phyloP scores from a whole-genome alignment of 2,888 invertebrate genomes.

The Mesorhabditis belari region DNA sequence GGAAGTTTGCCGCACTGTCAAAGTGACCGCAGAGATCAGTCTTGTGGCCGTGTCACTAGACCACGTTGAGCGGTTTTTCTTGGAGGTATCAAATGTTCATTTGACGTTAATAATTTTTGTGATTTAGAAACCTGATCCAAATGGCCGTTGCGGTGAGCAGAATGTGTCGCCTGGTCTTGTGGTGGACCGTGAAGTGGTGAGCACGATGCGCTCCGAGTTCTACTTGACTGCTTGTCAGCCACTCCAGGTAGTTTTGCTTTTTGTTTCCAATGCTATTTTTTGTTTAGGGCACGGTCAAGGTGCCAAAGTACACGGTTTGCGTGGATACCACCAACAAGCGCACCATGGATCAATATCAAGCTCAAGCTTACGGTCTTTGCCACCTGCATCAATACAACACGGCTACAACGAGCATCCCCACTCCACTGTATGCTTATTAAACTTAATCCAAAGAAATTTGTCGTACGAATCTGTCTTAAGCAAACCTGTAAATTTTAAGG shows the following conservation, averaged over 20 bases:
- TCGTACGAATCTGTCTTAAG: too few relatives aligned
- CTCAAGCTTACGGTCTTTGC: slow-evolving; percentile 30
- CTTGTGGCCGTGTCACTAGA: not conserved
- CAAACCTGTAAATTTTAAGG: too few relatives aligned
- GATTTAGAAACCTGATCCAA: not conserved
- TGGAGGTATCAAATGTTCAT: not conserved
- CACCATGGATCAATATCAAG: slow-evolving; percentile 32
- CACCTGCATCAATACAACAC: slow-evolving; percentile 43
- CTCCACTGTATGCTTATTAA: slow-evolving; percentile 40
- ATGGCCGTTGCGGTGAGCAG: slow-evolving; percentile 13
- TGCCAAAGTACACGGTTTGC: slow-evolving; percentile 44
- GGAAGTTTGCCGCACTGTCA: not conserved
- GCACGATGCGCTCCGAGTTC: slow-evolving; percentile 40
- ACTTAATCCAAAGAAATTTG: too few relatives aligned
- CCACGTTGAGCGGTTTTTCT: not conserved
- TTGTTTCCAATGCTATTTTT: not conserved
- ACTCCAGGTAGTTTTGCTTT: slow-evolving; percentile 28
- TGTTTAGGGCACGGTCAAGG: slow-evolving; percentile 45
- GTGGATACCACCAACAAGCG: slow-evolving; percentile 26
- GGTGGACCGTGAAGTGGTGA: slow-evolving; percentile 29
- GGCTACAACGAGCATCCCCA: slow-evolving; percentile 34
- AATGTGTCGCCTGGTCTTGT: slow-evolving; percentile 42
- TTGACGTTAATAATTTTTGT: too few relatives aligned
- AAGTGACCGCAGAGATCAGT: not conserved
- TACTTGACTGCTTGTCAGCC: slow-evolving; percentile 43